Evolutionary conservation across 23 tunicate species (phyloP), one percentile per base, ranked within the genome.

Genomic region (Halocynthia roretzi): DNA sequence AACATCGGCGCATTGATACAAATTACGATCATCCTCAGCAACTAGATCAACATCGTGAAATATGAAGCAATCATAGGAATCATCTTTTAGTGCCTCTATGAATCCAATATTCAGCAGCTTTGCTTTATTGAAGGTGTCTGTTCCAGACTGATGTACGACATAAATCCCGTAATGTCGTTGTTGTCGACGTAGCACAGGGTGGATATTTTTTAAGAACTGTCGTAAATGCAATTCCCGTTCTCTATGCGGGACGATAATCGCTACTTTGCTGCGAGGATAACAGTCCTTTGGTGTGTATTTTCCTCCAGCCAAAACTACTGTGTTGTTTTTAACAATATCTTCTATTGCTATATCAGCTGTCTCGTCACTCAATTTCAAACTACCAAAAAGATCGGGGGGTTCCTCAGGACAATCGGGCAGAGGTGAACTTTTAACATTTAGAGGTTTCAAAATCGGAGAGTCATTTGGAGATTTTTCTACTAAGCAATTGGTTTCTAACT

Each of bases 41-140:
- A 89, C 64, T 17, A 89, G 81, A 54, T 89, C 96, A 19, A 89
- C 96, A 74, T 89, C 96, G 58, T 89, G 96, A 68, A 89, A 89
- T 49, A 89, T 83, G 73, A 83, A 89, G 78, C 96, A 89, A 68
- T 89, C 85, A 77, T 72, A 83, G 44, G 44, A 31, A 31, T 55
- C 85, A 50, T 81, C 84, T 72, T 86, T 82, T 31, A 75, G 62
- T 58, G 85, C 86, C 60, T 91, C 90, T 10, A 52, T 75, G 68
- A 78, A 86, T 5, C 98, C 98, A 55, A 82, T 82, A 56, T 91
- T 91, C 53, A 91, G 67, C 53, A 91, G 80, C 80, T 77, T 86
- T 18, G 98, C 98, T 77, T 86, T 86, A 77, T 86, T 91, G 76
- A 91, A 91, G 51, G 82, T 86, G 17, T 70, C 87, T 14, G 76